Conservation (phyloP, 1,140 invertebrate species). For the Drosophila kikkawai region DNA sequence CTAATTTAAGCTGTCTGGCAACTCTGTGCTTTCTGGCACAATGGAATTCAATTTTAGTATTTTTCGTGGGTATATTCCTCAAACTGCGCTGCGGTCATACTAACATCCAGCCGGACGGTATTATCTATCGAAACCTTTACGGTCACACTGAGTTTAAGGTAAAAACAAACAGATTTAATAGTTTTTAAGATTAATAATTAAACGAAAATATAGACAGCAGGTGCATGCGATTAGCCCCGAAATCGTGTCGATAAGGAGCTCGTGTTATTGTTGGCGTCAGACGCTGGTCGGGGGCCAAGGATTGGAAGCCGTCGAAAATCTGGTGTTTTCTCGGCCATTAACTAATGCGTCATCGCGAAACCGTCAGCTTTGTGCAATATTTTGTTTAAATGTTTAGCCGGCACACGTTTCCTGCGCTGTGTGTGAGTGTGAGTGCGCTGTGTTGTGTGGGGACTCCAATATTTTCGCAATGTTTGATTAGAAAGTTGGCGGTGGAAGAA, state of each 20-base stretch:
- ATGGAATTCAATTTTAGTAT: too few relatives aligned
- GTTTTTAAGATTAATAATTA: conserved; percentile 45
- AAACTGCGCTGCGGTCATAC: too few relatives aligned
- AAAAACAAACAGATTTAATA: conserved; percentile 24
- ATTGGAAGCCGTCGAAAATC: conserved; percentile 20
- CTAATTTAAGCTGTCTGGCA: background rate
- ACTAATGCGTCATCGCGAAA: conserved; percentile 74
- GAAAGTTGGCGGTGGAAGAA: conserved; percentile 62
- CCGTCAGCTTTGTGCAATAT: conserved; percentile 41
- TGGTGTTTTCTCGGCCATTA: conserved; percentile 53
- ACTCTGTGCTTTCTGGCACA: background rate
- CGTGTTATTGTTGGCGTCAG: background rate
- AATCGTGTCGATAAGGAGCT: background rate
- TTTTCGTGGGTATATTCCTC: too few relatives aligned
- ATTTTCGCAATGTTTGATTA: conserved; percentile 70
- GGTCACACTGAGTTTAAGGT: conserved; percentile 3
- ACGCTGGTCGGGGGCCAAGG: background rate
- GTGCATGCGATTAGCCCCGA: background rate
- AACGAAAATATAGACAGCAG: background rate
- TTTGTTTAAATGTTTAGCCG: conserved; percentile 66
- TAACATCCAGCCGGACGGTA: background rate
- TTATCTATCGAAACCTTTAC: background rate
- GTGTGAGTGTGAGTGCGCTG: conserved; percentile 25
- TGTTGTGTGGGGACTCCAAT: conserved; percentile 31
- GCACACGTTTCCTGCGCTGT: conserved; percentile 31